Percentiles rank a stretch among this genome's conserved stretches.
phyloP scores from a whole-genome alignment of 1,140 invertebrate species.

The Nephila pilipes region DNA sequence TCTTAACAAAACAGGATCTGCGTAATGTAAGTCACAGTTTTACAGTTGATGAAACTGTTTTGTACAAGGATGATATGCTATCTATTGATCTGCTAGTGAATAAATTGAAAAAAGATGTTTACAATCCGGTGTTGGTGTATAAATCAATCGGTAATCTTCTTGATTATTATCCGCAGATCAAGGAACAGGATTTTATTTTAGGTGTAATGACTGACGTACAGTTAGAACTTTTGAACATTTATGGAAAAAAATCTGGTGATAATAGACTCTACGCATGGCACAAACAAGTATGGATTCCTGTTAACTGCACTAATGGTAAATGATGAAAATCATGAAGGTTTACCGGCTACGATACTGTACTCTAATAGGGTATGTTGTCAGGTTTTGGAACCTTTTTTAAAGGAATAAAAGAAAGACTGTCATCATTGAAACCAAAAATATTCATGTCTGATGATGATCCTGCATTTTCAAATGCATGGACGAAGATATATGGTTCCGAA shows the following conservation, averaged over 20 bases:
- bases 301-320: neutral
- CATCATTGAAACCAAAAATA: neutral
- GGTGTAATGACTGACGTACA: neutral
- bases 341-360: constrained; percentile 7
- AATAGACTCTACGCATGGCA: constrained; percentile 12
- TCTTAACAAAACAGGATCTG: constrained; percentile 6
- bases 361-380: neutral
- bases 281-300: constrained; percentile 1
- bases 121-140: constrained; percentile 33
- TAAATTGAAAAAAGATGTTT: neutral
- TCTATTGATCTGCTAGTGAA: constrained; percentile 4
- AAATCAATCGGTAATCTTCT: neutral
- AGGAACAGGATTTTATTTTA: constrained; percentile 10
- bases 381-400: neutral
- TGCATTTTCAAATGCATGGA: constrained; percentile 41
- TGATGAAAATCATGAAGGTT: constrained; percentile 45
- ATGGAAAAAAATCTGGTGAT: neutral
- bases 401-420: neutral
- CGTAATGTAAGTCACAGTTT: neutral
- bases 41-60: neutral
- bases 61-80: neutral
- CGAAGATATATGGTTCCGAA: neutral
- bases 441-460: constrained; percentile 51
- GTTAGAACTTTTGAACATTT: neutral
- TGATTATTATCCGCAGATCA: neutral